Evolutionary conservation across 2,888 invertebrate species (phyloP).

Genomic region (Nomada goodeniana): DNA sequence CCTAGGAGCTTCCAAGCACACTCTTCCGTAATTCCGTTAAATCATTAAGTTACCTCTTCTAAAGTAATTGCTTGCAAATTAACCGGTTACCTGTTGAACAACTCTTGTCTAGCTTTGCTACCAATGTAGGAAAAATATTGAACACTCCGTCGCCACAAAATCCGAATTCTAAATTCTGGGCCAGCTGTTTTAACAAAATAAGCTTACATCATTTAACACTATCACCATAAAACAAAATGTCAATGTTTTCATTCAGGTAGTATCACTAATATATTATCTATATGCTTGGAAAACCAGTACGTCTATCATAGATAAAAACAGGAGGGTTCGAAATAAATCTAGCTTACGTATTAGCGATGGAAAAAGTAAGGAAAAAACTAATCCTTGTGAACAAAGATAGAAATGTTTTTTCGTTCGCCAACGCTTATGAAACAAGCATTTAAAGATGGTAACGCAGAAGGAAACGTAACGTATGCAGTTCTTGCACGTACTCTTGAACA

Average conservation of each 20-base stretch:
- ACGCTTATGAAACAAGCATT: not conserved
- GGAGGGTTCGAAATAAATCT: not conserved
- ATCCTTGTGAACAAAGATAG: not conserved
- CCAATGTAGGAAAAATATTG: too few species aligned
- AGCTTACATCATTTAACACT: not conserved
- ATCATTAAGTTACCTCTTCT: not conserved
- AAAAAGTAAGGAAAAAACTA: not conserved
- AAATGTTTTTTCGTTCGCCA: not conserved
- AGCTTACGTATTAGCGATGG: not conserved
- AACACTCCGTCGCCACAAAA: not conserved
- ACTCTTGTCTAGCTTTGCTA: not conserved
- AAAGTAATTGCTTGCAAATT: constrained; percentile 7
- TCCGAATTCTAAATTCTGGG: too few species aligned
- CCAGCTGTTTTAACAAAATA: not conserved
- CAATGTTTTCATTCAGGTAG: not conserved
- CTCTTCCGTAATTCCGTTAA: not conserved
- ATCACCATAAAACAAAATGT: not conserved
- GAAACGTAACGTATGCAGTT: not conserved
- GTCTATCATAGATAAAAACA: not conserved
- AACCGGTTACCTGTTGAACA: not conserved
- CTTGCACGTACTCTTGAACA: constrained; percentile 22
- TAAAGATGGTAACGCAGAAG: not conserved
- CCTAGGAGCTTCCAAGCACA: not conserved
- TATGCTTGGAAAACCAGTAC: too few species aligned
- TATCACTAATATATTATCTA: not conserved